phyloP scores from a whole-genome alignment of 2,113 vertebrate genomes.

The Rhodinocichla rosea region DNA sequence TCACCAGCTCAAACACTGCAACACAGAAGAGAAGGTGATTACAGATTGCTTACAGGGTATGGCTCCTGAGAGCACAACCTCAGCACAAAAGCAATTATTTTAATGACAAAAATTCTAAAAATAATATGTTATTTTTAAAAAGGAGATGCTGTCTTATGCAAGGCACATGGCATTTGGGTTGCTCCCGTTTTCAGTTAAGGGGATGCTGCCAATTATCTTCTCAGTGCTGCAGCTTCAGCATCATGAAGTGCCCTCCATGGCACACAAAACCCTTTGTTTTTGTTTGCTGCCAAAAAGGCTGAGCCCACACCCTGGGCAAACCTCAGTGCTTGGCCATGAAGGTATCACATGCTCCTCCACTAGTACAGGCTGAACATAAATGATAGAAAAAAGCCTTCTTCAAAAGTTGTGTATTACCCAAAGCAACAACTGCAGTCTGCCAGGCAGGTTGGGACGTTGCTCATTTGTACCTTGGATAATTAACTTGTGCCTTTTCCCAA shows the following conservation, averaged over 20 bases:
- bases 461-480: background rate
- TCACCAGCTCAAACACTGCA: conserved; percentile 96
- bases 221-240: background rate
- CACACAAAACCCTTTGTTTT: background rate
- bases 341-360: background rate
- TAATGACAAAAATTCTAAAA: background rate
- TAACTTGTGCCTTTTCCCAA: accelerated
- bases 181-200: background rate
- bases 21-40: conserved; percentile 42
- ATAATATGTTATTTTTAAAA: background rate
- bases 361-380: background rate
- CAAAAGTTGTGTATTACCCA: background rate
- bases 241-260: accelerated
- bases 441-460: background rate
- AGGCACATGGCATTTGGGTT: background rate
- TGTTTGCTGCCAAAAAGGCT: background rate
- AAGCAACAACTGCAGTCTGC: background rate
- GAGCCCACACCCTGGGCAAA: background rate
- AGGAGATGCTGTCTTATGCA: background rate
- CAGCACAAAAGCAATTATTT: background rate
- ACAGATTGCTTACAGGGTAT: background rate
- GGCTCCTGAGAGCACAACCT: background rate
- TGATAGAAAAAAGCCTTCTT: background rate
- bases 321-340: background rate
- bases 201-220: background rate